A percentile compares a stretch with the other conserved stretches of the same genome.
Conservation (phyloP, 2,113 vertebrate genomes). For the Gadus chalcogrammus region DNA sequence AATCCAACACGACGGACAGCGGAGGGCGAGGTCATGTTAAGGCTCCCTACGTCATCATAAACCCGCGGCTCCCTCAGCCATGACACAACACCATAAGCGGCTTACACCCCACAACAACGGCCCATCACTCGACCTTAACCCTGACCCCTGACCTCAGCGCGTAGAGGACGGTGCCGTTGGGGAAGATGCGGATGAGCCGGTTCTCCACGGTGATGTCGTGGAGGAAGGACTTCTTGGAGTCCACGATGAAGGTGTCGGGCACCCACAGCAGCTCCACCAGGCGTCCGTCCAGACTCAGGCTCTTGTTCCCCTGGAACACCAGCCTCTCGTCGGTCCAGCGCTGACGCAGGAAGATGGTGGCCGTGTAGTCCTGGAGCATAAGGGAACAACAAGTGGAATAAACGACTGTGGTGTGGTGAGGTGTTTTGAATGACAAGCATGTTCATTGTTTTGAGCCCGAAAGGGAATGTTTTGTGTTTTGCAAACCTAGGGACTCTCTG, state of each 20-base stretch:
- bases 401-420: background rate
- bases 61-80: too few species aligned
- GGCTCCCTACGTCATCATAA: background rate
- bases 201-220: constrained; percentile 92
- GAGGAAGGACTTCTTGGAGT: constrained; percentile 90
- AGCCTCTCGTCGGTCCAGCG: constrained; percentile 88
- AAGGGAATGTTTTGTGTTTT: constrained; percentile 7
- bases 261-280: constrained; percentile 91
- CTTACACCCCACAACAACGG: background rate
- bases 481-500: constrained; percentile 18
- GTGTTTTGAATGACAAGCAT: constrained; percentile 5
- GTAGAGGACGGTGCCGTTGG: constrained; percentile 88
- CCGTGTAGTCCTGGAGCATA: constrained; percentile 80
- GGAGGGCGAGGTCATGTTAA: too few species aligned
- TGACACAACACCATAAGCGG: background rate
- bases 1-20: background rate
- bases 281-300: constrained; percentile 85
- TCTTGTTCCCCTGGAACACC: constrained; percentile 87
- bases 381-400: constrained; percentile 18
- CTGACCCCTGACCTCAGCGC: constrained; percentile 74
- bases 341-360: constrained; percentile 88
- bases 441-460: constrained; percentile 21
- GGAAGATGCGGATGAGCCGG: constrained; percentile 87
- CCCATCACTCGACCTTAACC: background rate
- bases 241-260: constrained; percentile 88